phyloP scores from a whole-genome alignment of 1,140 invertebrate species.

The Lepidotrigona ventralis region DNA sequence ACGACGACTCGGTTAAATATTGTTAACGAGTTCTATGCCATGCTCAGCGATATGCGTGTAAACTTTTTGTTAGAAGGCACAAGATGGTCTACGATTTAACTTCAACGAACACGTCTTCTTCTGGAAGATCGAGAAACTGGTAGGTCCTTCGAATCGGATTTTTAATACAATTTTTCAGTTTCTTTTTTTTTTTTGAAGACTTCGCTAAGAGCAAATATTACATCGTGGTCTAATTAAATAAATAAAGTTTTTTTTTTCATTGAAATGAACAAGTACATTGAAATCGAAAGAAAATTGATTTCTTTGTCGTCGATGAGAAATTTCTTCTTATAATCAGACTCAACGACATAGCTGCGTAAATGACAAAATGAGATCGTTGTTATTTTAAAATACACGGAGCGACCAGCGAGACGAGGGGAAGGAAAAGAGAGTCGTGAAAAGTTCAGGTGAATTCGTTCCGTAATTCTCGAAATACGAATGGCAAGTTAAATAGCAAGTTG shows the following conservation, averaged over 20 bases:
- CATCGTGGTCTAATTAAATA: neutral
- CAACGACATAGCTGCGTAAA: neutral
- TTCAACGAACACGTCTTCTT: neutral
- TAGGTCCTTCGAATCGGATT: neutral
- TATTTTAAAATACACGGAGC: neutral
- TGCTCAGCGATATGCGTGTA: neutral
- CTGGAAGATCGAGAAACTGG: neutral
- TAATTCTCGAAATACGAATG: constrained; percentile 44
- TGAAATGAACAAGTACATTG: too few relatives aligned
- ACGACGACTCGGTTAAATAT: neutral
- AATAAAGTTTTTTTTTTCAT: neutral
- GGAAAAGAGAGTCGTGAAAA: neutral
- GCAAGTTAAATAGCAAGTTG: constrained; percentile 30
- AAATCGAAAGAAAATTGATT: neutral
- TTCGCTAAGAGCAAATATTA: neutral
- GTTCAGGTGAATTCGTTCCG: neutral
- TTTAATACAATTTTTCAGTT: neutral
- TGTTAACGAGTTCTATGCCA: neutral
- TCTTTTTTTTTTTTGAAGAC: neutral
- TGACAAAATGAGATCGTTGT: neutral
- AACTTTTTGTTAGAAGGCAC: too few relatives aligned
- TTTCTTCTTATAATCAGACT: neutral
- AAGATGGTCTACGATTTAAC: neutral
- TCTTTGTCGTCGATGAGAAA: neutral
- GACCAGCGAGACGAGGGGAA: neutral